Percentiles rank a stretch among this genome's conserved stretches.
Conservation (phyloP, 2,888 invertebrate genomes). For the Oscheius sp. region DNA sequence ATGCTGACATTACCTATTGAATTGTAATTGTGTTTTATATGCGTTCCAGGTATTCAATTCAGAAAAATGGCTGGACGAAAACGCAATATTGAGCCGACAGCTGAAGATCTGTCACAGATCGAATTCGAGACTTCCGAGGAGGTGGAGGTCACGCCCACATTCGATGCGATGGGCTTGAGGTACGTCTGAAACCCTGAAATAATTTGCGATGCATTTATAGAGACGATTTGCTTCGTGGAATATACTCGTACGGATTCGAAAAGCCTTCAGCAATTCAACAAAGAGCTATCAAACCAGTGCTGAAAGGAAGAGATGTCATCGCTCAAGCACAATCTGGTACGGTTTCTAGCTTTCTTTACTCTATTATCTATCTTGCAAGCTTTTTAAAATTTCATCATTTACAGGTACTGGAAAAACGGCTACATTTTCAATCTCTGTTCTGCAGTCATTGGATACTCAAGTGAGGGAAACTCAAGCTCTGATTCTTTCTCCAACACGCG, state of each 20-base stretch:
- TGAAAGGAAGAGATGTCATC: slow-evolving; percentile 96
- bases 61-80: slow-evolving; percentile 39
- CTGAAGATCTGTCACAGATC: slow-evolving; percentile 92
- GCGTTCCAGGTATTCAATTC: background rate
- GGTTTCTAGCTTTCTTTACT: too few relatives aligned
- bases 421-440: slow-evolving; percentile 94
- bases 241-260: slow-evolving; percentile 98
- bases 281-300: slow-evolving; percentile 92
- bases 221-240: slow-evolving; percentile 92
- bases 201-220: slow-evolving; percentile 74
- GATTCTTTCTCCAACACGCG: slow-evolving; percentile 93
- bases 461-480: slow-evolving; percentile 86
- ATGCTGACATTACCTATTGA: too few relatives aligned
- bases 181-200: slow-evolving; percentile 4
- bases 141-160: slow-evolving; percentile 95
- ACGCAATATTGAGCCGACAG: slow-evolving; percentile 58
- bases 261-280: slow-evolving; percentile 99
- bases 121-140: slow-evolving; percentile 99
- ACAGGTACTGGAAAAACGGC: slow-evolving; percentile 96
- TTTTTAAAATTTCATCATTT: too few relatives aligned
- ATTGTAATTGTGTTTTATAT: background rate
- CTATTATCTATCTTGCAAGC: too few relatives aligned
- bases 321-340: slow-evolving; percentile 81
- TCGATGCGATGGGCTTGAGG: slow-evolving; percentile 89
- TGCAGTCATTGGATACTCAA: slow-evolving; percentile 91